Evolutionary conservation across 2,797 vertebrate genomes (phyloP).

Genomic region (Florisuga fusca): DNA sequence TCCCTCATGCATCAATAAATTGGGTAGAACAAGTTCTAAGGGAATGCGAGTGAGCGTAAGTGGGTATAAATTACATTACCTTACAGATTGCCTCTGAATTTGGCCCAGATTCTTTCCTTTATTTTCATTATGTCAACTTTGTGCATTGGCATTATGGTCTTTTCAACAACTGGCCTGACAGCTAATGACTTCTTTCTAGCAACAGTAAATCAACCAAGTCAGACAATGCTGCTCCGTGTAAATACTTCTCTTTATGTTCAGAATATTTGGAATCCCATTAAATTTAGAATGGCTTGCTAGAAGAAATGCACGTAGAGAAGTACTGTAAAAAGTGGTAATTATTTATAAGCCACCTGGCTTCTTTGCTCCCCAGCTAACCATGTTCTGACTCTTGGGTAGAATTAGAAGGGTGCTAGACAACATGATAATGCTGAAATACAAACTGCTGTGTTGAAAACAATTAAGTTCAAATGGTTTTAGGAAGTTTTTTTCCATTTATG

Average conservation of each 20-base stretch:
- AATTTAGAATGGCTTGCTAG: constrained; percentile 21
- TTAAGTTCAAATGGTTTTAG: not conserved
- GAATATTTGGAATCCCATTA: constrained; percentile 9
- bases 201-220: constrained; percentile 39
- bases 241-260: constrained; percentile 34
- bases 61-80: constrained; percentile 63
- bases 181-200: constrained; percentile 11
- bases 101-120: constrained; percentile 64
- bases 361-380: not conserved
- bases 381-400: not conserved
- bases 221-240: not conserved
- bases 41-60: constrained; percentile 54
- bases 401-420: not conserved
- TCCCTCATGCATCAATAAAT: constrained; percentile 43
- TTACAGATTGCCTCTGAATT: constrained; percentile 62
- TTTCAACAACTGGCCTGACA: not conserved
- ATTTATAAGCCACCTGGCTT: constrained; percentile 24
- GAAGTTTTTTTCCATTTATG: not conserved
- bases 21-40: constrained; percentile 49
- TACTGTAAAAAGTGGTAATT: constrained; percentile 36
- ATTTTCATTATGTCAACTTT: constrained; percentile 67
- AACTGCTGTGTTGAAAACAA: not conserved
- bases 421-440: not conserved
- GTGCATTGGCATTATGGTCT: constrained; percentile 11
- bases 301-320: not conserved